Base-by-base conservation (phyloP, 2,113 vertebrate species). In the Pterocles orientalis region DNA sequence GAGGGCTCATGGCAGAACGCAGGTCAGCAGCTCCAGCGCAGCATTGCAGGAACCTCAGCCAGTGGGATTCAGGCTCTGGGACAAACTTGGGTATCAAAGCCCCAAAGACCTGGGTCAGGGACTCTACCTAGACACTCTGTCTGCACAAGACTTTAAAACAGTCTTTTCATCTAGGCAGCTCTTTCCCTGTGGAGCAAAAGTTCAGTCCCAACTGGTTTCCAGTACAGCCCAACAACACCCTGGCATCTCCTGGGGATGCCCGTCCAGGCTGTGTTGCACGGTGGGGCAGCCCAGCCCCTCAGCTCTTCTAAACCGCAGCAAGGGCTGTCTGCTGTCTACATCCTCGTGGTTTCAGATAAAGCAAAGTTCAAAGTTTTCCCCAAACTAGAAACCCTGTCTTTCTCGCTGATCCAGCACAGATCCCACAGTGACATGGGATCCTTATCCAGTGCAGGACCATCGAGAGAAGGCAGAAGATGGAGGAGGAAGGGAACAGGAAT, bases 131-230 rank as follows among this genome's bases (percentile, higher is more conserved):
- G 78, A 34, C 69, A 33, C 41, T 41, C 56, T 2, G 25, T 5
- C 58, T 31, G 9, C 12, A 8, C 14, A 24, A 86, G 31, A 50
- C 33, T 48, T 81, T 41, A 12, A 41, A 62, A 47, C 36, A 76
- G 43, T 57, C 56, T 90, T 68, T 72, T 61, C 34, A 79, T 69
- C 76, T 65, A 62, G 82, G 86, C 75, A 88, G 69, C 45, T 76
- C 71, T 68, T 94, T 83, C 26, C 10, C 54, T 56, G 12, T 14
- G 23, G 50, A 86, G n/a, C 23, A 58, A 58, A 75, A 9, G 7
- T 12, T 54, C 36, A 23, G 54, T 34, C 64, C 50, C 58, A 62
- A 0, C 31, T 43, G 53, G 53, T 31, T 91, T 41, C 58, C 72
- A 45, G 43, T 8, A 6, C 6, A 50, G 36, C 21, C 57, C 80